Evolutionary conservation across 2,797 vertebrate genomes (phyloP).

Genomic region (Microchirus variegatus): DNA sequence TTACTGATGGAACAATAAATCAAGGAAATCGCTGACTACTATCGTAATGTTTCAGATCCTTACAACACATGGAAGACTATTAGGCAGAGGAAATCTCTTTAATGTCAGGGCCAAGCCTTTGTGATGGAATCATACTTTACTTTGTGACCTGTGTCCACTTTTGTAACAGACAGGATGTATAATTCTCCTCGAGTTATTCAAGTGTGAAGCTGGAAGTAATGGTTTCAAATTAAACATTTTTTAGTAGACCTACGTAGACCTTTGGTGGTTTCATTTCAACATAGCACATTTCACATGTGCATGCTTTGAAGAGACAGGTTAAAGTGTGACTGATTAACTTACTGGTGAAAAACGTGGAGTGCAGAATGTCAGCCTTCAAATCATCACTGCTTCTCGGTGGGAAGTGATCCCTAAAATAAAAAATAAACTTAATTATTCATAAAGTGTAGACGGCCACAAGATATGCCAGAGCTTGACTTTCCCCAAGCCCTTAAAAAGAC

Average conservation of each 20-base stretch:
- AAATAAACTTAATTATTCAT: slow-evolving; percentile 36
- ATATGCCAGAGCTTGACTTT: slow-evolving; percentile 21
- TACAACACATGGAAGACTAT: slow-evolving; percentile 39
- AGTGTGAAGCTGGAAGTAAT: neutral
- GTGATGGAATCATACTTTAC: slow-evolving; percentile 12
- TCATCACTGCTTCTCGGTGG: slow-evolving; percentile 67
- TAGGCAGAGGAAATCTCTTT: slow-evolving; percentile 28
- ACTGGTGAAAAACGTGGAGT: slow-evolving; percentile 67
- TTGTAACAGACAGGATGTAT: neutral
- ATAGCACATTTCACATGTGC: too few species aligned
- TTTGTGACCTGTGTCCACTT: slow-evolving; percentile 7
- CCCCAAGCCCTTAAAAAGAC: slow-evolving; percentile 27
- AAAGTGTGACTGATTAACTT: slow-evolving; percentile 44
- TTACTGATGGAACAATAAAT: slow-evolving; percentile 69
- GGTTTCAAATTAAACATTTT: neutral
- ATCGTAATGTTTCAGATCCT: slow-evolving; percentile 61
- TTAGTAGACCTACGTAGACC: neutral
- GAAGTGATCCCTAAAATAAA: slow-evolving; percentile 74
- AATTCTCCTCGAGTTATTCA: neutral
- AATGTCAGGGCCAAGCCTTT: slow-evolving; percentile 23
- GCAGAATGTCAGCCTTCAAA: slow-evolving; percentile 54
- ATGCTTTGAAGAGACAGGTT: neutral
- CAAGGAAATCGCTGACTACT: slow-evolving; percentile 57
- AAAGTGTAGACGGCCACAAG: neutral
- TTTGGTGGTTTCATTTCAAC: too few species aligned